Conservation (phyloP, 2,888 invertebrate genomes). For the Dascillus cervinus region DNA sequence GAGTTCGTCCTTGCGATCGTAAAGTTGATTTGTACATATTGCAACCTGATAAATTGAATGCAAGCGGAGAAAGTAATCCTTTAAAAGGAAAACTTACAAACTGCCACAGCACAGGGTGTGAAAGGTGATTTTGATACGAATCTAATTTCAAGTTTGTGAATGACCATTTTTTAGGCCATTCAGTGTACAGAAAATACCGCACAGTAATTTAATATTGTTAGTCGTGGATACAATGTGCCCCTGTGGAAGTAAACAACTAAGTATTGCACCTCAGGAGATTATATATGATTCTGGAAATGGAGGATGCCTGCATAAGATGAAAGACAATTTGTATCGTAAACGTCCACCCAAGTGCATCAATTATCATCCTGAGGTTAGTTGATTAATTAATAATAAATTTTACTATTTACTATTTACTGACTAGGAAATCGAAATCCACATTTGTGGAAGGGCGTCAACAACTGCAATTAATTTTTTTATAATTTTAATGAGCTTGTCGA, state of each 20-base stretch:
- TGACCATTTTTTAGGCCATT: slow-evolving; percentile 56
- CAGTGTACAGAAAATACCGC: slow-evolving; percentile 85
- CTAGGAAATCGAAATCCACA: slow-evolving; percentile 59
- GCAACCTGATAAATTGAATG: slow-evolving; percentile 73
- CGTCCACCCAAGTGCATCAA: slow-evolving; percentile 76
- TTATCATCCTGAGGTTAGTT: slow-evolving; percentile 86
- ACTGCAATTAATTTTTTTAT: too few relatives aligned
- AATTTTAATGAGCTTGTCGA: too few relatives aligned
- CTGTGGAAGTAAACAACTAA: slow-evolving; percentile 79
- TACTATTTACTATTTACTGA: slow-evolving; percentile 20
- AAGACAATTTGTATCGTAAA: slow-evolving; percentile 63
- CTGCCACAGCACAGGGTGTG: slow-evolving; percentile 81
- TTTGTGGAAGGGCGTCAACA: slow-evolving; percentile 48
- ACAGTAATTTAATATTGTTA: slow-evolving; percentile 80
- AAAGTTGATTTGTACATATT: slow-evolving; percentile 80
- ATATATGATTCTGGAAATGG: slow-evolving; percentile 47
- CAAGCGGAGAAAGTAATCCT: slow-evolving; percentile 70
- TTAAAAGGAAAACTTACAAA: slow-evolving; percentile 83
- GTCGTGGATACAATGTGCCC: slow-evolving; percentile 85
- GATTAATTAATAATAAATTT: slow-evolving; percentile 1
- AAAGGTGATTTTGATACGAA: slow-evolving; percentile 49
- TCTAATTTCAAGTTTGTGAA: neutral
- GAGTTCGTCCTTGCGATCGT: slow-evolving; percentile 76
- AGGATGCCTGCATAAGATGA: slow-evolving; percentile 51
- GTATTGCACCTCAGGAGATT: slow-evolving; percentile 68